These are phyloP conservation scores for Astatotilapia flaviijosephi DNA, from an alignment of 2,113 vertebrate species.

Conservation along the genomic window DNA sequence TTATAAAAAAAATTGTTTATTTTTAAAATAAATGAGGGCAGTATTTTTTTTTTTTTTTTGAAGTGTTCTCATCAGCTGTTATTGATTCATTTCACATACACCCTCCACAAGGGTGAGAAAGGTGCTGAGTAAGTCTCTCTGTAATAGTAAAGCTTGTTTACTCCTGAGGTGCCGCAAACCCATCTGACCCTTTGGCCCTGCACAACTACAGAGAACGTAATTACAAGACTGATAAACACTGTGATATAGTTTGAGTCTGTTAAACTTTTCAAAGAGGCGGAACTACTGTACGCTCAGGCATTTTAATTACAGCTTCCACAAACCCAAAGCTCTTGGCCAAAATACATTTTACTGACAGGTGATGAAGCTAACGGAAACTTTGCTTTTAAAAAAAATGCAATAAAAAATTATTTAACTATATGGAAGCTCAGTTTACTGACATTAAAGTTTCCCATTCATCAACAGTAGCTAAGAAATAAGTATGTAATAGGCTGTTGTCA, in stretches of 20 bases:
- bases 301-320: not conserved
- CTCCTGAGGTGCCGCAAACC: slow-evolving; percentile 36
- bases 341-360: not conserved
- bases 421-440: not conserved
- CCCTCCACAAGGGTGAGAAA: slow-evolving; percentile 19
- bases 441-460: not conserved
- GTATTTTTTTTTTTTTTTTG: not conserved
- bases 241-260: not conserved
- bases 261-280: not conserved
- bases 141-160: slow-evolving; percentile 53
- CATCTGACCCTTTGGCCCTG: slow-evolving; percentile 31
- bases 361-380: not conserved
- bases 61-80: slow-evolving; percentile 5
- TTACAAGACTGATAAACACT: slow-evolving; percentile 43
- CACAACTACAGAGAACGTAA: slow-evolving; percentile 25
- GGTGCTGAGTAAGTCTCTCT: slow-evolving; percentile 45
- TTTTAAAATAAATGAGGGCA: too few relatives aligned
- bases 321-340: not conserved
- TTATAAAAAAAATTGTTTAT: too few relatives aligned
- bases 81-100: slow-evolving; percentile 26
- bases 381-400: not conserved
- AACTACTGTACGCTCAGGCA: not conserved
- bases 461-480: not conserved
- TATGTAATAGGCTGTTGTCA: not conserved
- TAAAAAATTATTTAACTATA: not conserved